Evolutionary conservation across 2,797 vertebrate species (phyloP).

Genomic region (Leptoclinus maculatus): DNA sequence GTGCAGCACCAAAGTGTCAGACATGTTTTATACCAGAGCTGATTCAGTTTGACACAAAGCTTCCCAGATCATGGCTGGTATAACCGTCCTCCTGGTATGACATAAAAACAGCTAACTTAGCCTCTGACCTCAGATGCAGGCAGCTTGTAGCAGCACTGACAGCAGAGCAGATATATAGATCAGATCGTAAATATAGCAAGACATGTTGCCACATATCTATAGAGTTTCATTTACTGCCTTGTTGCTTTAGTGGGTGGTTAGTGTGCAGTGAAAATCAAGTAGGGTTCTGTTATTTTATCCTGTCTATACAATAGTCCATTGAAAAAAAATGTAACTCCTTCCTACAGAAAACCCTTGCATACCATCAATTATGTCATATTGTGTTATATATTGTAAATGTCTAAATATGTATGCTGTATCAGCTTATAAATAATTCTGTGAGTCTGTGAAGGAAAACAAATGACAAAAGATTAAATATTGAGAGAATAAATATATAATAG

Average conservation of each 20-base stretch:
- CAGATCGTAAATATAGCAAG: constrained; percentile 21
- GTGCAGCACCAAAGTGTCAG: constrained; percentile 14
- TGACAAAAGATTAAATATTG: neutral
- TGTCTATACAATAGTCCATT: neutral
- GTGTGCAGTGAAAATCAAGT: neutral
- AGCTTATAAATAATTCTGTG: neutral
- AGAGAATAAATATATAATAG: neutral
- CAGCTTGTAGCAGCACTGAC: constrained; percentile 27
- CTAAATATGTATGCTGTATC: neutral
- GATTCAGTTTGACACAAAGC: constrained; percentile 37
- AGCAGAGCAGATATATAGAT: constrained; percentile 30
- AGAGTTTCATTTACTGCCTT: neutral
- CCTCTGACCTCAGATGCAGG: constrained; percentile 25
- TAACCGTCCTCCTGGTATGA: constrained; percentile 33
- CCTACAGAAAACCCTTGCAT: neutral
- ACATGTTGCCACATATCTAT: constrained; percentile 7
- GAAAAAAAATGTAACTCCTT: neutral
- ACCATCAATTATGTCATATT: neutral
- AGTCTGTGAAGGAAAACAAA: neutral
- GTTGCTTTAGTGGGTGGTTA: neutral
- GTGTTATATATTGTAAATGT: no score
- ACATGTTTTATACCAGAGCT: constrained; percentile 35
- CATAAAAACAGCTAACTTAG: constrained; percentile 39
- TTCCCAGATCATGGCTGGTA: constrained; percentile 23
- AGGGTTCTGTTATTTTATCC: neutral